A percentile compares a stretch with the other conserved stretches of the same genome.
Evolutionary conservation across 2,888 invertebrate species (phyloP).

Genomic region (Tubulanus polymorphus): DNA sequence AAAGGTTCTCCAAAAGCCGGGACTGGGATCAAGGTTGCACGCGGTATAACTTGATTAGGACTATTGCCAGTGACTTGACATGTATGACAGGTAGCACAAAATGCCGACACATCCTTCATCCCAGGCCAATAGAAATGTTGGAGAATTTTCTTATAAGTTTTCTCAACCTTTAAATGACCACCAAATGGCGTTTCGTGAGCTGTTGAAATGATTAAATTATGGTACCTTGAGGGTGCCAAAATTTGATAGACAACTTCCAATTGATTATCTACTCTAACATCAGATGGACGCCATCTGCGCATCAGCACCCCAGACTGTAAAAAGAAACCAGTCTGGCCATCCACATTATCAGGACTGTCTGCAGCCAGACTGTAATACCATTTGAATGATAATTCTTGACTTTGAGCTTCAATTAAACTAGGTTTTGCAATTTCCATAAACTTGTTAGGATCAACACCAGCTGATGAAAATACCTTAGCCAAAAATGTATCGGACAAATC

Average conservation of each 20-base stretch:
- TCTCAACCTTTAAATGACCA: conserved; percentile 17
- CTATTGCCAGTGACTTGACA: conserved; percentile 19
- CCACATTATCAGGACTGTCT: no score
- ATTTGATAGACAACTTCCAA: conserved; percentile 9
- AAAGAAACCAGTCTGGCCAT: neutral
- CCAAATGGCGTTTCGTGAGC: conserved; percentile 16
- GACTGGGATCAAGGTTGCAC: conserved; percentile 15
- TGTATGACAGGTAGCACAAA: conserved; percentile 14
- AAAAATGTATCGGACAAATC: no score
- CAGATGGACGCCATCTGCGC: conserved; percentile 1
- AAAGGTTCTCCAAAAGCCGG: conserved; percentile 17
- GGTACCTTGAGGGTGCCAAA: conserved; percentile 7
- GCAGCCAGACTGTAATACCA: no score
- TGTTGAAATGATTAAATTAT: conserved; percentile 8
- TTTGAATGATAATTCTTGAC: no score
- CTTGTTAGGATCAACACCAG: no score
- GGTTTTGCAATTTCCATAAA: no score
- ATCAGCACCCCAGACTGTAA: neutral
- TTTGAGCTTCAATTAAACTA: no score
- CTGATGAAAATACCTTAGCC: no score
- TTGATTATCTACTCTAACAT: conserved; percentile 1
- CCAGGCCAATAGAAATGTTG: conserved; percentile 18
- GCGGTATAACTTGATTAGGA: conserved; percentile 14
- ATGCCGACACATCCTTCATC: conserved; percentile 12
- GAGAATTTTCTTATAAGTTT: conserved; percentile 11